Evolutionary conservation across 2,888 invertebrate genomes (phyloP).

Genomic region (Brachyopa scutellaris): DNA sequence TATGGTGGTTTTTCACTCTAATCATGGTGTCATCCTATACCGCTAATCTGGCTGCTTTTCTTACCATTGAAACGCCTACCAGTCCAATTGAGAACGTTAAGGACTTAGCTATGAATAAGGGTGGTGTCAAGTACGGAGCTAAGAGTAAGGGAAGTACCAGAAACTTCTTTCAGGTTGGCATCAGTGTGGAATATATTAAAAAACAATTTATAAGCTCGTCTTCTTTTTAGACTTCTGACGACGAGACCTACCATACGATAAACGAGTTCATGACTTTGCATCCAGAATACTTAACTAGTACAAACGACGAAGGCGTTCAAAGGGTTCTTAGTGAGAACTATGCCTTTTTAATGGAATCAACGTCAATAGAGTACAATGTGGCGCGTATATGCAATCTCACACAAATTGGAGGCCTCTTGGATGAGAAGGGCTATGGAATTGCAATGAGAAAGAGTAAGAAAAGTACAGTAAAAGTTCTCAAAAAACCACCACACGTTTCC

Average conservation of each 20-base stretch:
- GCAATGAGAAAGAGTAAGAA: conserved; percentile 86
- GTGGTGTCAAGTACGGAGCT: conserved; percentile 92
- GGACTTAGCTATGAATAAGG: conserved; percentile 89
- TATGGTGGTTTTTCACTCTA: conserved; percentile 95
- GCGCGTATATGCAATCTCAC: conserved; percentile 86
- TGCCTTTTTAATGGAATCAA: conserved; percentile 91
- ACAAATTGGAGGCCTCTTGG: conserved; percentile 85
- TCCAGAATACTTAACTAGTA: conserved; percentile 83
- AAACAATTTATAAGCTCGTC: not conserved
- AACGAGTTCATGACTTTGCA: conserved; percentile 89
- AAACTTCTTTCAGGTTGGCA: conserved; percentile 91
- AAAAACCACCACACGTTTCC: not conserved
- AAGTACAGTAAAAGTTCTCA: not conserved
- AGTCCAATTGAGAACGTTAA: conserved; percentile 90
- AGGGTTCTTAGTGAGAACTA: conserved; percentile 83
- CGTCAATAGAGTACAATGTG: conserved; percentile 88
- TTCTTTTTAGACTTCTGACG: conserved; percentile 85
- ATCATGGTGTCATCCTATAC: conserved; percentile 92
- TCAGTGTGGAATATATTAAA: not conserved
- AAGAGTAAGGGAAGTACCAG: conserved; percentile 92
- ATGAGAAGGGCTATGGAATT: conserved; percentile 89
- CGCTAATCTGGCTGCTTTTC: conserved; percentile 94
- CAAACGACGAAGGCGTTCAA: conserved; percentile 84
- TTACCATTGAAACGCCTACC: conserved; percentile 90
- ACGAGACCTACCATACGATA: conserved; percentile 89